Evolutionary conservation across 2,113 vertebrate species (phyloP).

Genomic region (Perccottus glenii): DNA sequence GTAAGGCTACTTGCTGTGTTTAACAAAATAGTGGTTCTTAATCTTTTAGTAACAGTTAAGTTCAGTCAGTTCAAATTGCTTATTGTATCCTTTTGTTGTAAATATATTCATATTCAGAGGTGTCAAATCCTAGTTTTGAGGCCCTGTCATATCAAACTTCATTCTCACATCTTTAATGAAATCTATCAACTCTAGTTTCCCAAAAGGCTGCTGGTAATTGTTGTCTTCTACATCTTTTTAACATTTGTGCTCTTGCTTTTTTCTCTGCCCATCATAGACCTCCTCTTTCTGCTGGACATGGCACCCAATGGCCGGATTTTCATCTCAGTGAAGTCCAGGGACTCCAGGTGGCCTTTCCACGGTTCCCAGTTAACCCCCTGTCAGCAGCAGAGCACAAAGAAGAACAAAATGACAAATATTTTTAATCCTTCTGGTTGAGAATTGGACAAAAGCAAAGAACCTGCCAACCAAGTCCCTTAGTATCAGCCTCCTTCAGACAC

Average conservation of each 20-base stretch:
- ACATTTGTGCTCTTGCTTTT: conserved; percentile 36
- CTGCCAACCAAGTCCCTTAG: conserved; percentile 46
- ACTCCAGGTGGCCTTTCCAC: conserved; percentile 89
- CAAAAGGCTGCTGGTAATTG: neutral
- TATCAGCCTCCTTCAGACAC: conserved; percentile 59
- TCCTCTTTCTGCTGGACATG: conserved; percentile 73
- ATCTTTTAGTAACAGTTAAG: conserved; percentile 1
- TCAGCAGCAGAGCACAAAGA: conserved; percentile 13
- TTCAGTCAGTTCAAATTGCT: no score
- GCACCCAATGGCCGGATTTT: conserved; percentile 81
- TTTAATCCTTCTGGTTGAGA: conserved; percentile 47
- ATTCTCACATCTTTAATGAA: conserved; percentile 34
- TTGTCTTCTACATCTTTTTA: conserved; percentile 20
- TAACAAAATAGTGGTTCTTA: conserved; percentile 1
- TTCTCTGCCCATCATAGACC: conserved; percentile 65
- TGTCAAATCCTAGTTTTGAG: neutral
- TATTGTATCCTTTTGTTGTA: no score
- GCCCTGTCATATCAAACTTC: neutral
- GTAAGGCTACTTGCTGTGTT: no score
- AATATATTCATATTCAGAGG: neutral
- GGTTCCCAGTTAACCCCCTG: conserved; percentile 92
- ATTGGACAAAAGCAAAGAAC: conserved; percentile 47
- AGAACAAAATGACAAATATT: neutral
- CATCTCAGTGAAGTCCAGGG: conserved; percentile 88
- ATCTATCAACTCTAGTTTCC: conserved; percentile 27